phyloP scores from a whole-genome alignment of 2,888 invertebrate genomes.

The Liposcelis brunnea region DNA sequence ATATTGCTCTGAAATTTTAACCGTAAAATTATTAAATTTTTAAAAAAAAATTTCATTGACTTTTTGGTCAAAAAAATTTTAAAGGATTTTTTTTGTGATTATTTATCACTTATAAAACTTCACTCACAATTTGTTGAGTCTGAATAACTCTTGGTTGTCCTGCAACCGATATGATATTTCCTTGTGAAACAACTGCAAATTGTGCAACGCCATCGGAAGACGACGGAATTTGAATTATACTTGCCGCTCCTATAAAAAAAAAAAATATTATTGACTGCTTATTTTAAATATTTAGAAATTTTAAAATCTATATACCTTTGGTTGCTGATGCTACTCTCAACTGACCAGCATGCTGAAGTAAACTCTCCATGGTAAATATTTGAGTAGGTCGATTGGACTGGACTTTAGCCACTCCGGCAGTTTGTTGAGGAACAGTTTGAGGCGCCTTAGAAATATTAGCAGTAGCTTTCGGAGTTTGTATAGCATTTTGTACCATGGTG shows the following conservation, averaged over 20 bases:
- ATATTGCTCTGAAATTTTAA: no score
- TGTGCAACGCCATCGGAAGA: slow-evolving; percentile 20
- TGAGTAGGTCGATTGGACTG: not conserved
- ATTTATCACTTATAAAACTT: no score
- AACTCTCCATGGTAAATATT: not conserved
- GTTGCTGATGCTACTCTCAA: not conserved
- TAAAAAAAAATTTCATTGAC: no score
- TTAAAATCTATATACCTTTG: not conserved
- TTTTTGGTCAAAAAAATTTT: no score
- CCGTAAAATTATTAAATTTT: no score
- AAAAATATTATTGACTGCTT: not conserved
- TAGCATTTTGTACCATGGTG: slow-evolving; percentile 4
- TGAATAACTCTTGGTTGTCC: slow-evolving; percentile 21
- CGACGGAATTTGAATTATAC: slow-evolving; percentile 5
- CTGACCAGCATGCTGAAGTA: not conserved
- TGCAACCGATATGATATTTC: slow-evolving; percentile 27
- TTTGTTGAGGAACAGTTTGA: not conserved
- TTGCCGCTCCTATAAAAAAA: not conserved
- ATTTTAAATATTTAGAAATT: not conserved
- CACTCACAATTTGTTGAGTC: slow-evolving; percentile 11
- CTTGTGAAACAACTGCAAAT: slow-evolving; percentile 33
- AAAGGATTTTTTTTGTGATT: no score
- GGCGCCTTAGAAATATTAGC: not conserved
- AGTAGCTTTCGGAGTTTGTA: slow-evolving; percentile 3
- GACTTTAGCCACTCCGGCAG: not conserved